Conservation (phyloP, 2,888 invertebrate genomes). For the Coecobrya sp. region DNA sequence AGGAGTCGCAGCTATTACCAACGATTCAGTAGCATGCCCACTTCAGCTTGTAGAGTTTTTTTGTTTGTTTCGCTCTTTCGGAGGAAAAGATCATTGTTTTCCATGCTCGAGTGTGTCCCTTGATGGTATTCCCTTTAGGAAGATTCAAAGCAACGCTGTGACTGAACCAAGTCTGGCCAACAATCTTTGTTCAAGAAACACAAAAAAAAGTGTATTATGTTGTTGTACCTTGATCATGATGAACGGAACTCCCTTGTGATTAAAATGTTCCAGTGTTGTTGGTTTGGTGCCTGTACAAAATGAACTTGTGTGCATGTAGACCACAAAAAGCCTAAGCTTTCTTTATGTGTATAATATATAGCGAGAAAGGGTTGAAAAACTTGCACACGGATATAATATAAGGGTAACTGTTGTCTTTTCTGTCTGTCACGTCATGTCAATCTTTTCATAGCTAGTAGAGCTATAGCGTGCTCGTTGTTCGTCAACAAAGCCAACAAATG, state of each 20-base stretch:
- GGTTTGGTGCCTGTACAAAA: constrained; percentile 7
- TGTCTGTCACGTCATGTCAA: constrained; percentile 58
- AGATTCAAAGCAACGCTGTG: constrained; percentile 4
- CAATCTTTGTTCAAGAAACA: constrained; percentile 33
- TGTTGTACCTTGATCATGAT: constrained; percentile 33
- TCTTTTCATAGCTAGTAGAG: constrained; percentile 48
- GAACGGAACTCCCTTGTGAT: constrained; percentile 51
- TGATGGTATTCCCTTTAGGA: constrained; percentile 48
- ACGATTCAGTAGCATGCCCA: constrained; percentile 34
- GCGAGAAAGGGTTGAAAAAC: constrained; percentile 49
- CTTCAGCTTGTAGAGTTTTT: constrained; percentile 27
- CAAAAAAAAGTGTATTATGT: neutral
- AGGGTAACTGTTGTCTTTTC: constrained; percentile 18
- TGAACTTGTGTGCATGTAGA: neutral
- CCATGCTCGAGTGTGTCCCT: constrained; percentile 38
- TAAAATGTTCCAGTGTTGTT: constrained; percentile 13
- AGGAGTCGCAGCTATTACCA: constrained; percentile 54
- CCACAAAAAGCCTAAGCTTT: neutral
- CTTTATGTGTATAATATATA: neutral
- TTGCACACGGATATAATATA: neutral
- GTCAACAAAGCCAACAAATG: constrained; percentile 22
- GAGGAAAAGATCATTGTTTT: constrained; percentile 55
- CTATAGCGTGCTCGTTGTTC: constrained; percentile 17
- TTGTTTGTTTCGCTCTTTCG: constrained; percentile 27
- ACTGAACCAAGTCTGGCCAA: neutral